These are phyloP conservation scores for Sanderia malayensis DNA, from an alignment of 30 jellyfish, hydroid and myxozoan species.

Conservation along the genomic window DNA sequence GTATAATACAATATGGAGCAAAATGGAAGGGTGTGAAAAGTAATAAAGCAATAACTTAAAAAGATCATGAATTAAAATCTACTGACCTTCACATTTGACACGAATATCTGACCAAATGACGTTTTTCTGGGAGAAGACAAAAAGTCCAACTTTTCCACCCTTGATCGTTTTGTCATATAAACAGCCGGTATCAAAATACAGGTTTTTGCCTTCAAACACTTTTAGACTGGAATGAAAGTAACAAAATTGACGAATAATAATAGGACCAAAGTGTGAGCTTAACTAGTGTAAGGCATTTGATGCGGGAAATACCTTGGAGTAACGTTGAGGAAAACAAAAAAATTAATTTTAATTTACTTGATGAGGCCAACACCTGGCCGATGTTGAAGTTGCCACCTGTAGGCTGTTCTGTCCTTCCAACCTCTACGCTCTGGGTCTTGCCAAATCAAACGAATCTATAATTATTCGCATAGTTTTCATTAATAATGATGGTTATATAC, in stretches of 20 bases:
- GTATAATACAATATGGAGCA: no score
- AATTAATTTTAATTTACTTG: slow-evolving; percentile 21
- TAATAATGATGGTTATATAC: no score
- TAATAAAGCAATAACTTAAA: no score
- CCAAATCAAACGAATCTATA: slow-evolving; percentile 71
- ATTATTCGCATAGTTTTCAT: no score
- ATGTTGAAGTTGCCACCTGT: slow-evolving; percentile 60
- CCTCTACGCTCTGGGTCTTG: slow-evolving; percentile 77
- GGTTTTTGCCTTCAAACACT: slow-evolving; percentile 60
- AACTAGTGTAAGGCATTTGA: no score
- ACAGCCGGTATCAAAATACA: slow-evolving; percentile 73
- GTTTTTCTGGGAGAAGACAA: slow-evolving; percentile 69
- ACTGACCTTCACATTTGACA: slow-evolving; percentile 81
- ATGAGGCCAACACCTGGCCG: slow-evolving; percentile 82
- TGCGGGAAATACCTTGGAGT: no score
- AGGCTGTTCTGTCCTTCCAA: slow-evolving; percentile 78
- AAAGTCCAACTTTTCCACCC: slow-evolving; percentile 87
- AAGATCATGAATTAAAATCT: no score
- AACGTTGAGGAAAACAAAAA: neutral
- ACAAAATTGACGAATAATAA: no score
- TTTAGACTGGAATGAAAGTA: slow-evolving; percentile 42
- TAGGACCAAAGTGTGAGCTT: no score
- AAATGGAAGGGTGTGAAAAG: no score
- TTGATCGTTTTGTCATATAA: slow-evolving; percentile 53
- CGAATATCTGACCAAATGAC: slow-evolving; percentile 76